Evolutionary conservation across 2,113 vertebrate species (phyloP).

Genomic region (Dissostichus mawsoni): DNA sequence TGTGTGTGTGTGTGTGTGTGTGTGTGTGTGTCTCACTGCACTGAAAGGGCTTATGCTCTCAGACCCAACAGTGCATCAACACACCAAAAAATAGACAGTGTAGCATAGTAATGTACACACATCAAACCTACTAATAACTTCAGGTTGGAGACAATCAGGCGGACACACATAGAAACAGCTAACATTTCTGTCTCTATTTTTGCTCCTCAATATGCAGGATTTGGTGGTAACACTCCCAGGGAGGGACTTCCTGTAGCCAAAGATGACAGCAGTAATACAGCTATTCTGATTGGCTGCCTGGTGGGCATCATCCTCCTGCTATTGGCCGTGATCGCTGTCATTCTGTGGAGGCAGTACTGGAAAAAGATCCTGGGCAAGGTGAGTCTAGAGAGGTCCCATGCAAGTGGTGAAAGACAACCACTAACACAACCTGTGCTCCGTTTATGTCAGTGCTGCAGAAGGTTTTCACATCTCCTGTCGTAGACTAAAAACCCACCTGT

Average conservation of each 20-base stretch:
- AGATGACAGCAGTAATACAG: constrained; percentile 89
- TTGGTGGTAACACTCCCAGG: constrained; percentile 74
- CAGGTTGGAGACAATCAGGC: background rate
- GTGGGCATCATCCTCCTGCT: constrained; percentile 95
- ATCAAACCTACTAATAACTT: background rate
- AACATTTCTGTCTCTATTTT: constrained; percentile 7
- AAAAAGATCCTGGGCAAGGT: constrained; percentile 94
- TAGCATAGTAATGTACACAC: background rate
- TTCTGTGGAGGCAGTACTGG: constrained; percentile 96
- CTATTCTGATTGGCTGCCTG: constrained; percentile 93
- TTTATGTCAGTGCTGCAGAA: too few relatives aligned
- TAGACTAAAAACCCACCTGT: too few relatives aligned
- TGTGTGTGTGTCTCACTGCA: constrained; percentile 33
- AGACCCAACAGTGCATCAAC: constrained; percentile 25
- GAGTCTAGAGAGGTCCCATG: constrained; percentile 11
- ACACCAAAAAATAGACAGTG: background rate
- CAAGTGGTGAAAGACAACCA: too few relatives aligned
- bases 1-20: background rate
- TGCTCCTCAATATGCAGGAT: constrained; percentile 59
- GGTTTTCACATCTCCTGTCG: too few relatives aligned
- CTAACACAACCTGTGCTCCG: too few relatives aligned
- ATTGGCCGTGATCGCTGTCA: constrained; percentile 91
- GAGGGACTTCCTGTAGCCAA: constrained; percentile 88
- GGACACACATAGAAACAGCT: background rate
- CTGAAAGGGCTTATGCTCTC: constrained; percentile 45